Percentiles rank a stretch among this genome's conserved stretches.
Conservation (phyloP, 2,797 vertebrate species). For the Schizopygopsis pylzovi region DNA sequence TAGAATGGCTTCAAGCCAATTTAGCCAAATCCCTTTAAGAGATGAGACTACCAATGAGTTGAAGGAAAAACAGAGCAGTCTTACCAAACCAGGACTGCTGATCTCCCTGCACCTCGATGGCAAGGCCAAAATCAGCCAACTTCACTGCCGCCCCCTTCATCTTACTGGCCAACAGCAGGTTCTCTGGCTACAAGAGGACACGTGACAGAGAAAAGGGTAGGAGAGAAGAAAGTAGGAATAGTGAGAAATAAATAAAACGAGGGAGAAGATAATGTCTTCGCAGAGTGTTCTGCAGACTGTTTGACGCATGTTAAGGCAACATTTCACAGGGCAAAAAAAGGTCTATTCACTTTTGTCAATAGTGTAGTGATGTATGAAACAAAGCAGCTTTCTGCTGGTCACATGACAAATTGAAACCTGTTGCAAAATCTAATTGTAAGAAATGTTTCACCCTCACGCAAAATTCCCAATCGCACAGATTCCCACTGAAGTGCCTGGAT, state of each 20-base stretch:
- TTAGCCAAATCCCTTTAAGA: neutral
- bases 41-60: neutral
- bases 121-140: slow-evolving; percentile 95
- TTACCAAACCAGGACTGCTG: slow-evolving; percentile 99
- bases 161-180: slow-evolving; percentile 96
- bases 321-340: neutral
- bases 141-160: slow-evolving; percentile 98
- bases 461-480: too few species aligned
- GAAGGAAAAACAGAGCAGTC: slow-evolving; percentile 53
- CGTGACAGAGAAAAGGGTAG: neutral
- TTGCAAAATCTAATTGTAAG: too few species aligned
- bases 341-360: neutral
- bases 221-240: slow-evolving; percentile 1
- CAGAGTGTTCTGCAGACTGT: neutral
- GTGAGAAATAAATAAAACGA: neutral
- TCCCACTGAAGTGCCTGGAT: too few species aligned
- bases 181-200: slow-evolving; percentile 86
- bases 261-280: neutral
- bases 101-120: slow-evolving; percentile 98
- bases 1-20: neutral
- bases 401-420: too few species aligned
- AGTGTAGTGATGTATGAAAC: neutral
- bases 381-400: neutral
- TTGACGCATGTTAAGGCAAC: neutral
- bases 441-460: too few species aligned